A percentile compares a stretch with the other conserved stretches of the same genome.
Evolutionary conservation across 2,888 invertebrate genomes (phyloP).

Genomic region (Stictocephala bisonia): DNA sequence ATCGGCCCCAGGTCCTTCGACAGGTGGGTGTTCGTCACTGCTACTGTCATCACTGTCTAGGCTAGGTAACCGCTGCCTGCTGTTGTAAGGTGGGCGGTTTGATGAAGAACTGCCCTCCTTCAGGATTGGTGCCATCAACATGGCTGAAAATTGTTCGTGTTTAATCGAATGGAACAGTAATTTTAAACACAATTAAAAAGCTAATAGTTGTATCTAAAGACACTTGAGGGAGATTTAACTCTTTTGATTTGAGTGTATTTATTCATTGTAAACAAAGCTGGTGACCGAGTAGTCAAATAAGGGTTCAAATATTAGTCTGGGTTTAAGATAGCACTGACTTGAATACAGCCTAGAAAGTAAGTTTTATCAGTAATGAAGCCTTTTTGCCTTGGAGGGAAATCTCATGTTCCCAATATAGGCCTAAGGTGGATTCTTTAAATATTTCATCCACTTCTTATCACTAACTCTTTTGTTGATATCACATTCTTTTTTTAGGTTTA

Average conservation of each 20-base stretch:
- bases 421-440: too few species aligned
- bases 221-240: not conserved
- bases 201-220: not conserved
- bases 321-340: not conserved
- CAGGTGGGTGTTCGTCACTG: conserved; percentile 48
- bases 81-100: conserved; percentile 45
- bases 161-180: not conserved
- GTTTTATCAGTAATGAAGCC: too few species aligned
- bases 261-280: not conserved
- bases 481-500: too few species aligned
- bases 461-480: too few species aligned
- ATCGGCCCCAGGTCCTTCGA: conserved; percentile 59
- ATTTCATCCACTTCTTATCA: too few species aligned
- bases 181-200: not conserved
- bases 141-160: not conserved
- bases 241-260: not conserved
- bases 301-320: not conserved
- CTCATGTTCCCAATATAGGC: too few species aligned
- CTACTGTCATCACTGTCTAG: conserved; percentile 54
- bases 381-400: too few species aligned
- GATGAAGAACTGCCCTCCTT: not conserved
- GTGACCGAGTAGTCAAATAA: not conserved
- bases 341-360: too few species aligned
- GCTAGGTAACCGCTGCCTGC: conserved; percentile 57
- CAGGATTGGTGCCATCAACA: conserved; percentile 34